A percentile compares a stretch with the other conserved stretches of the same genome.
phyloP scores from a whole-genome alignment of 2,888 invertebrate species.

The Ellobium chinense region DNA sequence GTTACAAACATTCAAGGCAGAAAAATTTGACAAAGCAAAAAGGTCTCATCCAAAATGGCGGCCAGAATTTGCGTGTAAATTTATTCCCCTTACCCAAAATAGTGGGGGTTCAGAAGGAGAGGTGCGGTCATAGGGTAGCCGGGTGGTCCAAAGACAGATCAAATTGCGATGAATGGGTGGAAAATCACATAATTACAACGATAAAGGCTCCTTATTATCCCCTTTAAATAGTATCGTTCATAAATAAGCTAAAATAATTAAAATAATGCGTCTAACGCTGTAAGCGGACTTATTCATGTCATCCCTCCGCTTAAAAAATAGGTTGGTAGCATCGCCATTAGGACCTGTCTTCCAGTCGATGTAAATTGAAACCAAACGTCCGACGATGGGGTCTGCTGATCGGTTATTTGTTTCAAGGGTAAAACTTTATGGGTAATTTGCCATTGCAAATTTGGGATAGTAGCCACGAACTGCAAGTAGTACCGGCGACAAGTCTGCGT shows the following conservation, averaged over 20 bases:
- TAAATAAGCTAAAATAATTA: not conserved
- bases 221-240: not conserved
- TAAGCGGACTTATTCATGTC: constrained; percentile 59
- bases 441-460: constrained; percentile 2
- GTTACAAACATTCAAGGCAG: constrained; percentile 48
- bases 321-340: constrained; percentile 45
- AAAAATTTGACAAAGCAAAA: constrained; percentile 52
- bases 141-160: not conserved
- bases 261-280: not conserved
- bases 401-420: not conserved
- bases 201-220: not conserved
- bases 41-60: constrained; percentile 56
- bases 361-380: not conserved
- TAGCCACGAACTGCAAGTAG: constrained; percentile 57
- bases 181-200: not conserved
- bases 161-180: not conserved
- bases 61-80: constrained; percentile 56
- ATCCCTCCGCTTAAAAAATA: constrained; percentile 61
- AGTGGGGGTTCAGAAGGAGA: constrained; percentile 49
- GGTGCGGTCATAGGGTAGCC: constrained; percentile 48
- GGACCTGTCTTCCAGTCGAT: not conserved
- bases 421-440: not conserved
- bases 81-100: constrained; percentile 54
- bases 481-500: constrained; percentile 56
- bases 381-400: not conserved